Evolutionary conservation across 1,140 invertebrate genomes (phyloP).

Genomic region (Linepithema humile): DNA sequence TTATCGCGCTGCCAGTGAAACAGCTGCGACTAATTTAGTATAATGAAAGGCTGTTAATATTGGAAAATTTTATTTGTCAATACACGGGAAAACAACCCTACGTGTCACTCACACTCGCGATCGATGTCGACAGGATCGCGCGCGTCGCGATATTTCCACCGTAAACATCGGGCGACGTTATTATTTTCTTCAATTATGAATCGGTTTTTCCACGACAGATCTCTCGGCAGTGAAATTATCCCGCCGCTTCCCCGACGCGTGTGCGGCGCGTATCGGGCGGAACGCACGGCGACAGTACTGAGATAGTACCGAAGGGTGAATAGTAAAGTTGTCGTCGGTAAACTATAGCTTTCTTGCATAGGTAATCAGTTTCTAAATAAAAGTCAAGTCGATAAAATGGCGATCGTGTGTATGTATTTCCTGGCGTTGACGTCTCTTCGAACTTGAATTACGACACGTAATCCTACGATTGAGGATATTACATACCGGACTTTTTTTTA

Average conservation of each 20-base stretch:
- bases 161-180: constrained; percentile 53
- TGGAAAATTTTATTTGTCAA: constrained; percentile 17
- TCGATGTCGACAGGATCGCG: constrained; percentile 24
- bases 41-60: not conserved
- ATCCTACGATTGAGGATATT: not conserved
- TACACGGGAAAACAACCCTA: not conserved
- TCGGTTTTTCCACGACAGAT: constrained; percentile 19
- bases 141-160: constrained; percentile 43
- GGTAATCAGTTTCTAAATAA: constrained; percentile 56
- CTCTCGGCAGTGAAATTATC: constrained; percentile 44
- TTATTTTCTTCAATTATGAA: constrained; percentile 68
- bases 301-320: constrained; percentile 54
- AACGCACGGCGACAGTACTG: constrained; percentile 16
- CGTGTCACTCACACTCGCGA: not conserved
- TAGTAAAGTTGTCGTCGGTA: constrained; percentile 41
- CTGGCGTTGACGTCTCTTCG: constrained; percentile 40
- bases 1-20: too few relatives aligned
- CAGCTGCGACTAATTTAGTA: not conserved
- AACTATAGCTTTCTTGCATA: constrained; percentile 62
- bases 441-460: constrained; percentile 12
- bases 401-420: constrained; percentile 17
- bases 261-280: not conserved
- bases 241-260: not conserved
- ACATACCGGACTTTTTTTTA: not conserved
- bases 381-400: constrained; percentile 50